A percentile compares a stretch with the other conserved stretches of the same genome.
phyloP scores from a whole-genome alignment of 2,888 invertebrate genomes.

The Nymphalis c-album region DNA sequence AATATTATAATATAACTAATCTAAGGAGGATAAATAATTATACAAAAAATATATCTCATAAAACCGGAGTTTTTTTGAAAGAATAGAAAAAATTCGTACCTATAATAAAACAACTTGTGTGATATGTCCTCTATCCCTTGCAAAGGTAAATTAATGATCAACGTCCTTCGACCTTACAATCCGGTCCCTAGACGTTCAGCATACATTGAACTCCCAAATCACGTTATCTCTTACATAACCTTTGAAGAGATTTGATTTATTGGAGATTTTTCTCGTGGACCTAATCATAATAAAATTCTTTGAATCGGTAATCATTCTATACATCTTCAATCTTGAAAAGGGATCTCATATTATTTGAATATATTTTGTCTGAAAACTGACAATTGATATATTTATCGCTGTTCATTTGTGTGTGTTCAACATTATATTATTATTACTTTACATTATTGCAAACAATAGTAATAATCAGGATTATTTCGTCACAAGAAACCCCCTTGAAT shows the following conservation, averaged over 20 bases:
- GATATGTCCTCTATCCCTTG: slow-evolving; percentile 21
- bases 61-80: background rate
- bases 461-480: too few relatives aligned
- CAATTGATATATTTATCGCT: background rate
- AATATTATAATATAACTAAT: too few relatives aligned
- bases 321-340: background rate
- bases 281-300: slow-evolving; percentile 27
- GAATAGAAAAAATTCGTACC: slow-evolving; percentile 21
- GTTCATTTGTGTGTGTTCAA: background rate
- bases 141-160: slow-evolving; percentile 30
- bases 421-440: too few relatives aligned
- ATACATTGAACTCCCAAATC: slow-evolving; percentile 27
- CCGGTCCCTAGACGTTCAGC: slow-evolving; percentile 24
- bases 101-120: slow-evolving; percentile 9
- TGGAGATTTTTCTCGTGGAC: slow-evolving; percentile 24
- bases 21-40: too few relatives aligned
- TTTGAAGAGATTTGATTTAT: slow-evolving; percentile 29
- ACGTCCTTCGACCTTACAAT: slow-evolving; percentile 22
- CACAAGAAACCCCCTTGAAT: too few relatives aligned
- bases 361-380: background rate
- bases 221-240: slow-evolving; percentile 25
- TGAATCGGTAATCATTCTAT: slow-evolving; percentile 1
- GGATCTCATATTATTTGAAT: slow-evolving; percentile 1
- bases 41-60: background rate
- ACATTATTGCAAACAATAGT: too few relatives aligned